Percentiles rank a stretch among this genome's conserved stretches.
phyloP scores from a whole-genome alignment of 2,113 vertebrate species.

The Aleadryas rufinucha region DNA sequence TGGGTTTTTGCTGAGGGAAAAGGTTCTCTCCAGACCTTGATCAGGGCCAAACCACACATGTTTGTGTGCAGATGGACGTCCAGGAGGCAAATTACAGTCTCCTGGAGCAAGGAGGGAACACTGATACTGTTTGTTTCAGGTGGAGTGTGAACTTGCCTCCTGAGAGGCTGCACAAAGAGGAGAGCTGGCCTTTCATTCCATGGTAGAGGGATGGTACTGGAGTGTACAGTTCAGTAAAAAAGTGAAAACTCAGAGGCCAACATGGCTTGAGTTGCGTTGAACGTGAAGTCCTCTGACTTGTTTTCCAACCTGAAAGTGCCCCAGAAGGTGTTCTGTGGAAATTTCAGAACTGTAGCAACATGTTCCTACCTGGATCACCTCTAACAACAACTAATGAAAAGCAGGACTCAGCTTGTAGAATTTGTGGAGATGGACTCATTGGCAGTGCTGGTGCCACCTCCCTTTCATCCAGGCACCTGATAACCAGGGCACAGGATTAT shows the following conservation, averaged over 20 bases:
- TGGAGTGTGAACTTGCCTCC: background rate
- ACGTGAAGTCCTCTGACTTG: background rate
- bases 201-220: background rate
- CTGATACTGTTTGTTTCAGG: background rate
- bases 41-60: background rate
- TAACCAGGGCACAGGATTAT: background rate
- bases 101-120: background rate
- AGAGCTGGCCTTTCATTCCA: background rate
- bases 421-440: background rate
- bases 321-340: background rate
- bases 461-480: background rate
- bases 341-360: background rate
- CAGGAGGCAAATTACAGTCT: background rate
- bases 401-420: background rate
- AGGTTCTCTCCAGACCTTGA: background rate
- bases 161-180: background rate
- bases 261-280: rapidly evolving
- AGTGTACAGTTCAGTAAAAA: background rate
- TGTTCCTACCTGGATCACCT: background rate
- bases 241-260: background rate
- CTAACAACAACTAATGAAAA: background rate
- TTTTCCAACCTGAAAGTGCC: background rate
- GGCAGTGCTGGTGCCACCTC: background rate
- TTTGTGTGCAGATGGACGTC: background rate
- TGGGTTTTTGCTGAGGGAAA: background rate